phyloP scores from a whole-genome alignment of 2,888 invertebrate genomes.

The Drosophila demipolita region DNA sequence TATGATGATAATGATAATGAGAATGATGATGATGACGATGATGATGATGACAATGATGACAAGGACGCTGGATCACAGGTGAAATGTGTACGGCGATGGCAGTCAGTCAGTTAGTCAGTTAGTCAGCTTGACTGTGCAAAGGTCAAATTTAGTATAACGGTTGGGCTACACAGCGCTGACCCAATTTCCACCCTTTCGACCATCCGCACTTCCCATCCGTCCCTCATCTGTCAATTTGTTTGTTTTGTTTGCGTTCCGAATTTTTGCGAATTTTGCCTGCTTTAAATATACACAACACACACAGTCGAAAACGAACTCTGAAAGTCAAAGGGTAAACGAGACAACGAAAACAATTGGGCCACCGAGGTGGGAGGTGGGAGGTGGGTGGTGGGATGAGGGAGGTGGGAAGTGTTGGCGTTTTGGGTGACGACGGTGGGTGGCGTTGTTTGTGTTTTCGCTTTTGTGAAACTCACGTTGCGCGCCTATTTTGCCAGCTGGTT shows the following conservation, averaged over 20 bases:
- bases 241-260: conserved; percentile 70
- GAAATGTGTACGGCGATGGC: conserved; percentile 25
- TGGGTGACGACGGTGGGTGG: neutral
- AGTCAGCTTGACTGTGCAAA: conserved; percentile 55
- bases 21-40: conserved; percentile 10
- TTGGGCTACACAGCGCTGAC: conserved; percentile 43
- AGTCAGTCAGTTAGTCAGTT: conserved; percentile 38
- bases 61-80: conserved; percentile 65
- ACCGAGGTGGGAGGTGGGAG: neutral
- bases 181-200: conserved; percentile 7
- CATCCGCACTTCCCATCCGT: neutral
- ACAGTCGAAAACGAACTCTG: conserved; percentile 49
- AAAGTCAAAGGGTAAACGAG: conserved; percentile 77
- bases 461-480: conserved; percentile 43
- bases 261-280: conserved; percentile 63
- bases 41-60: conserved; percentile 53
- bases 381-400: neutral
- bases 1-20: conserved; percentile 41
- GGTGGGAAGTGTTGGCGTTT: neutral
- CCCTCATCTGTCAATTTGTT: conserved; percentile 40
- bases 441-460: conserved; percentile 53
- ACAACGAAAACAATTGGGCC: conserved; percentile 63
- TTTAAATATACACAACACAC: conserved; percentile 59
- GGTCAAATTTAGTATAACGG: conserved; percentile 60
- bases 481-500: conserved; percentile 47